A percentile compares a stretch with the other conserved stretches of the same genome.
Conservation (phyloP, 2,113 vertebrate genomes). For the Brachyhypopomus gauderio region DNA sequence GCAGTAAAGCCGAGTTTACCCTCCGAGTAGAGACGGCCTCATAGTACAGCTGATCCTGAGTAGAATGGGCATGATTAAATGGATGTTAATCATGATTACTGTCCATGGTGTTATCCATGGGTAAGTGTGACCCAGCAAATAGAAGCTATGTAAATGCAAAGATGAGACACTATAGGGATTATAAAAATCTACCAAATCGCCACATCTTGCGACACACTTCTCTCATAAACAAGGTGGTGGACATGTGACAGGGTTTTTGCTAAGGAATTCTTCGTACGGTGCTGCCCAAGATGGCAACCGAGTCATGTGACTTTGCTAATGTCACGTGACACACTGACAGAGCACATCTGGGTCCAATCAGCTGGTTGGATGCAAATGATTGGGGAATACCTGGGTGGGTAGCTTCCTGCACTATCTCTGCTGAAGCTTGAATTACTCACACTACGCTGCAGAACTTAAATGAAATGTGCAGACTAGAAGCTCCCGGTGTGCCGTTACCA, state of each 20-base stretch:
- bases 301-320: neutral
- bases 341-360: slow-evolving; percentile 69
- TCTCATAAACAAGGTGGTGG: neutral
- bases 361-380: slow-evolving; percentile 41
- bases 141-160: neutral
- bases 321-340: neutral
- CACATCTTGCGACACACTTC: neutral
- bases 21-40: slow-evolving; percentile 5
- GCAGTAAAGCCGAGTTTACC: neutral
- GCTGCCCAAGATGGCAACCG: slow-evolving; percentile 7
- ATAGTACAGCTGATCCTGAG: slow-evolving; percentile 39
- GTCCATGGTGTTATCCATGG: neutral
- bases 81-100: slow-evolving; percentile 25
- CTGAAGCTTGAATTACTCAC: slow-evolving; percentile 53
- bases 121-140: slow-evolving; percentile 9
- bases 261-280: neutral
- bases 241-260: neutral
- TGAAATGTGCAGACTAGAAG: slow-evolving; percentile 12
- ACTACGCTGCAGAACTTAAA: slow-evolving; percentile 16
- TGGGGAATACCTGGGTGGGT: slow-evolving; percentile 62
- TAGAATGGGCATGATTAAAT: slow-evolving; percentile 1
- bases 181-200: neutral
- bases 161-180: no score
- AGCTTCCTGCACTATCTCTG: slow-evolving; percentile 44
- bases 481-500: slow-evolving; percentile 49